Conservation (phyloP, 2,888 invertebrate species). For the Ceraclea dissimilis region DNA sequence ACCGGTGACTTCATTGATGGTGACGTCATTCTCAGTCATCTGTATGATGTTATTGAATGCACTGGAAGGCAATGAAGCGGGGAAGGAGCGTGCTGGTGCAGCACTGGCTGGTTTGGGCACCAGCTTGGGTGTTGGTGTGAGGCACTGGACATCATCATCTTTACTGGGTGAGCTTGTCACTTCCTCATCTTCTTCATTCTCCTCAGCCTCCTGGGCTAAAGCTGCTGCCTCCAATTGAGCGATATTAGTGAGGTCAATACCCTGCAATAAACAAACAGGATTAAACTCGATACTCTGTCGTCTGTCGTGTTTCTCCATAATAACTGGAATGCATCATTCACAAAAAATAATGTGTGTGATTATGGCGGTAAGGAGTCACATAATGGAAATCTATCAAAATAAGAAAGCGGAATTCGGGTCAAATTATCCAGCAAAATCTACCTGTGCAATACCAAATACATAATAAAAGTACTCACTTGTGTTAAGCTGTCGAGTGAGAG, state of each 20-base stretch:
- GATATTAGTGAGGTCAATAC: background rate
- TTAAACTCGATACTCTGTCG: too few species aligned
- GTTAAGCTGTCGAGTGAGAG: slow-evolving; percentile 44
- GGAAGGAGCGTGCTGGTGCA: slow-evolving; percentile 12
- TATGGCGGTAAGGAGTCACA: too few species aligned
- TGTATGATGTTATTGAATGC: slow-evolving; percentile 41
- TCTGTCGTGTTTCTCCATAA: too few species aligned
- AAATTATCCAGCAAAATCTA: too few species aligned
- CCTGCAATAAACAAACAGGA: background rate
- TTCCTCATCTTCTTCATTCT: slow-evolving; percentile 42
- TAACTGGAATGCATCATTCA: too few species aligned
- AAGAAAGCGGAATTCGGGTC: too few species aligned
- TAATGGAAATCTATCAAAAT: too few species aligned
- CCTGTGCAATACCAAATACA: too few species aligned
- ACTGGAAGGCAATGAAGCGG: slow-evolving; percentile 9
- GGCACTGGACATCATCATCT: slow-evolving; percentile 46
- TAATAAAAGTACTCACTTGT: slow-evolving; percentile 34
- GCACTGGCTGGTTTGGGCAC: slow-evolving; percentile 29
- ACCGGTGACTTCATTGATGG: slow-evolving; percentile 43
- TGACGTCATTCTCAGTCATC: slow-evolving; percentile 48
- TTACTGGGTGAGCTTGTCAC: slow-evolving; percentile 13
- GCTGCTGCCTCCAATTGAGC: slow-evolving; percentile 32
- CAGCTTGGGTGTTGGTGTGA: slow-evolving; percentile 38
- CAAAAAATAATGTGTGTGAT: too few species aligned
- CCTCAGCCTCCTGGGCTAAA: slow-evolving; percentile 50